Evolutionary conservation across 2,113 vertebrate species (phyloP), one percentile per base, ranked within the genome.

Genomic region (Carettochelys insculpta): DNA sequence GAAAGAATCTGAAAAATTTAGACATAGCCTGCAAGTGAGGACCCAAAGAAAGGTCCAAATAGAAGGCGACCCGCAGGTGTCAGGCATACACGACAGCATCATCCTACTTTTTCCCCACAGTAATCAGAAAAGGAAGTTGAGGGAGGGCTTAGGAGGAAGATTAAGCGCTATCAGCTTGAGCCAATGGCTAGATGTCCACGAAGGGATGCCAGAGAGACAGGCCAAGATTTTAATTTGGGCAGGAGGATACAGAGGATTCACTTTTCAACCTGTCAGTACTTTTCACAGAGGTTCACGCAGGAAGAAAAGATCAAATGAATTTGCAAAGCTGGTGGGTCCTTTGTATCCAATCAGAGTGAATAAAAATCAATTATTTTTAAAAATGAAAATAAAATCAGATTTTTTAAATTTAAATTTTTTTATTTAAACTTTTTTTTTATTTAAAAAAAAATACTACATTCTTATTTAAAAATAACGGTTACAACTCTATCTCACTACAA

Each of bases 261-360:
- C 90, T 97, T 97, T 95, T 96, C 83, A 82, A 88, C 92, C 86
- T 82, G 83, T 90, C 92, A 96, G 89, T 77, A 90, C 84, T 95
- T 93, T 92, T 86, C 80, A 4, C 85, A 83, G 80, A 95, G 87
- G 93, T 96, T 97, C 92, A 97, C 93, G 86, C 95, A 95, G 95
- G 93, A 94, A 97, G 93, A 97, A 96, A 96, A 96, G 61, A 95
- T 34, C 91, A 90, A 94, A 79, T 95, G 91, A 97, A 94, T 79
- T 90, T 27, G 92, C 85, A 85, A 85, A 95, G 95, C 93, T 1
- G 0, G 79, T 75, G 71, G 77, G 88, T 96, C 73, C 86, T 87
- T 89, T 91, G n/a, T n/a, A n/a, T n/a, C n/a, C n/a, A n/a, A n/a
- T n/a, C n/a, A n/a, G n/a, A n/a, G n/a, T n/a, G n/a, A n/a, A n/a